Conservation (phyloP, 2,113 vertebrate genomes). For the Centropus unirufus region DNA sequence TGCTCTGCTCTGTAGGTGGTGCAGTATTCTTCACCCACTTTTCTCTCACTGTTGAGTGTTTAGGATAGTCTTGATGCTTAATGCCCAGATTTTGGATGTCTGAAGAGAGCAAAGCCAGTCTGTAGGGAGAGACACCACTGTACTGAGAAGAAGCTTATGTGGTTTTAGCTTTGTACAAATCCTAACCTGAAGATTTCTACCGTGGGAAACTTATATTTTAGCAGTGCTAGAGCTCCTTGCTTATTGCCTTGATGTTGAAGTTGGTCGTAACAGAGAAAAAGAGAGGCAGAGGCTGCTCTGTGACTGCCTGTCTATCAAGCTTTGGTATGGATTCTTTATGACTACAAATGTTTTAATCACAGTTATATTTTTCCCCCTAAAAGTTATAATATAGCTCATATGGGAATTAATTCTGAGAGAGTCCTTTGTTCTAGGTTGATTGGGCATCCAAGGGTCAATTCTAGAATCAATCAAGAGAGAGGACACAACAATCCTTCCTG, state of each 20-base stretch:
- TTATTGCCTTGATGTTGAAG: neutral
- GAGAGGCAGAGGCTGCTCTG: neutral
- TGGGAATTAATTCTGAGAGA: neutral
- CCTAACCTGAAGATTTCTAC: neutral
- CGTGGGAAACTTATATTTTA: neutral
- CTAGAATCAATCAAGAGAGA: neutral
- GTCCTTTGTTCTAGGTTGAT: neutral
- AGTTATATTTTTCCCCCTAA: neutral
- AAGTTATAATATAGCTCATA: neutral
- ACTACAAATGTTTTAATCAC: neutral
- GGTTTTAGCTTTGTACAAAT: neutral
- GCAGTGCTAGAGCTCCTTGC: neutral
- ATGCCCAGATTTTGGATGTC: neutral
- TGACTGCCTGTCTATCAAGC: neutral
- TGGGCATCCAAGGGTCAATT: neutral
- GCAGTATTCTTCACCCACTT: neutral
- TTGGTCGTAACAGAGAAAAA: neutral
- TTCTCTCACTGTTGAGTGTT: neutral
- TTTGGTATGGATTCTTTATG: neutral
- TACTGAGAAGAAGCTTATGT: neutral
- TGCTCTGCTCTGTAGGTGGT: neutral
- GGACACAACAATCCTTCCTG: neutral
- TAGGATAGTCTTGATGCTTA: neutral
- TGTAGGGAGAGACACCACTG: neutral
- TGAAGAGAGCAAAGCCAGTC: neutral